These are phyloP conservation scores for Sapajus apella DNA, from an alignment of 2,113 vertebrate species.

Conservation along the genomic window DNA sequence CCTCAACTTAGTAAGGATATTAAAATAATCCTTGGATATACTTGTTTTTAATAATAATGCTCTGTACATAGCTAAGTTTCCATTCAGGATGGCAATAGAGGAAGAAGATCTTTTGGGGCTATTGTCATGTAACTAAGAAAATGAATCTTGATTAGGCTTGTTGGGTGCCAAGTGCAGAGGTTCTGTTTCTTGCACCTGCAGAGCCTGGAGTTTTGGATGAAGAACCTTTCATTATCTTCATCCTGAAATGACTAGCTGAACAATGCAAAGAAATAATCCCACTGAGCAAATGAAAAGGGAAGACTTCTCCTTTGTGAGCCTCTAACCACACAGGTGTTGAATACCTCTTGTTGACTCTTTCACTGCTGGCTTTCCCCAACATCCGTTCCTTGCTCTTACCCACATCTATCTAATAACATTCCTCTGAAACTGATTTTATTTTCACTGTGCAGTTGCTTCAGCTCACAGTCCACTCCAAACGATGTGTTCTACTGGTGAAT, in stretches of 20 bases:
- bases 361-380: background rate
- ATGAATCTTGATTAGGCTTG: conserved; percentile 47
- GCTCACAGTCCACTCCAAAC: background rate
- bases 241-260: conserved; percentile 60
- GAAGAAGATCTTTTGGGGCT: conserved; percentile 38
- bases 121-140: conserved; percentile 55
- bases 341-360: conserved; percentile 19
- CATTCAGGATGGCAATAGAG: background rate
- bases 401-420: conserved; percentile 39
- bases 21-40: background rate
- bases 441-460: background rate
- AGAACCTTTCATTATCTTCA: conserved; percentile 72
- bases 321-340: conserved; percentile 63
- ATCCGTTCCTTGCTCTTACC: background rate
- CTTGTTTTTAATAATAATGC: background rate
- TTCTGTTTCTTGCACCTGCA: conserved; percentile 70
- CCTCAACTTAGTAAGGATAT: background rate
- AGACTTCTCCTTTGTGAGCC: background rate
- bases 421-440: background rate
- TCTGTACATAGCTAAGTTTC: background rate
- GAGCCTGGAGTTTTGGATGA: conserved; percentile 62
- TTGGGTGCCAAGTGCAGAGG: conserved; percentile 46
- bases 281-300: conserved; percentile 53
- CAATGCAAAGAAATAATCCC: conserved; percentile 62
- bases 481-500: background rate